Evolutionary conservation across 2,888 invertebrate species (phyloP).

Genomic region (Mesorhabditis spiculigera): DNA sequence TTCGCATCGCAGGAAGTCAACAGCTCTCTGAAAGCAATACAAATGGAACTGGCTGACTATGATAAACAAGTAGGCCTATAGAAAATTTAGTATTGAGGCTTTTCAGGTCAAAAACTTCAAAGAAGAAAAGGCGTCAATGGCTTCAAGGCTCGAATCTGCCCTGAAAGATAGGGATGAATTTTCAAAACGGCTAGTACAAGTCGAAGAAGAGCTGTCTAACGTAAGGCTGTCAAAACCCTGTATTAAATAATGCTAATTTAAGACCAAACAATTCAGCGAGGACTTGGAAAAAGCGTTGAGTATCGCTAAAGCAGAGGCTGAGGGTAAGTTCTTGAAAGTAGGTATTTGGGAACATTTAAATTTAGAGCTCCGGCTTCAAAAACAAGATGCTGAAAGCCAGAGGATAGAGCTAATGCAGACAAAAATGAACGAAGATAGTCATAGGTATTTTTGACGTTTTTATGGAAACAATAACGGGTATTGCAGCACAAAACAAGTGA

Average conservation of each 20-base stretch:
- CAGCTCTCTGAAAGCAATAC: neutral
- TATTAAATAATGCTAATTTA: neutral
- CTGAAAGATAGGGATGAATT: neutral
- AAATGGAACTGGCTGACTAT: constrained; percentile 3
- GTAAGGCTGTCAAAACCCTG: neutral
- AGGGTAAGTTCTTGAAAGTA: neutral
- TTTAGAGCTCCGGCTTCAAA: neutral
- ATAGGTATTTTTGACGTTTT: neutral
- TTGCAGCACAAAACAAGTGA: neutral
- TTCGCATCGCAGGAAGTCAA: neutral
- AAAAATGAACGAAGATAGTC: neutral
- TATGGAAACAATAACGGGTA: neutral
- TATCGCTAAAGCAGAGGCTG: neutral
- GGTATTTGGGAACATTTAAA: neutral
- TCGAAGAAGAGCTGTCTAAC: neutral
- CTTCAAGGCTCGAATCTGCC: neutral
- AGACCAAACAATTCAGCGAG: neutral
- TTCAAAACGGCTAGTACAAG: neutral
- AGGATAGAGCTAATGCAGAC: constrained; percentile 1
- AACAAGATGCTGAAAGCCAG: neutral
- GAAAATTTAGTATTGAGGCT: neutral
- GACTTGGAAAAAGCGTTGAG: neutral
- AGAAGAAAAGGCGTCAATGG: neutral
- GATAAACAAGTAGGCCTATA: neutral
- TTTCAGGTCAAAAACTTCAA: neutral